phyloP scores from a whole-genome alignment of 2,888 invertebrate species.

The Drosophila melanocephala region DNA sequence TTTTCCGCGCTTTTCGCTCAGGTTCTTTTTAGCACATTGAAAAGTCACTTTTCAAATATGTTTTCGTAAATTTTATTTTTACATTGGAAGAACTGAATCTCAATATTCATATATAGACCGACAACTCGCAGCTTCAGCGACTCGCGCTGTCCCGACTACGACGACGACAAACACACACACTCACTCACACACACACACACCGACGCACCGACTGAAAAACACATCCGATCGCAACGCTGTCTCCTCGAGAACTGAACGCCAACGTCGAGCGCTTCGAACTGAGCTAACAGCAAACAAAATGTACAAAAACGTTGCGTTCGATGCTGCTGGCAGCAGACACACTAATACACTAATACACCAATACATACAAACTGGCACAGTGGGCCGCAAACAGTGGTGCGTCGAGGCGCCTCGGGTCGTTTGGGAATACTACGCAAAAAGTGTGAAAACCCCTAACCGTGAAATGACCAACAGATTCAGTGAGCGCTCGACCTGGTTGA shows the following conservation, averaged over 20 bases:
- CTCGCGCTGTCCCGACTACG: not conserved
- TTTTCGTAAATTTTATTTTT: conserved; percentile 45
- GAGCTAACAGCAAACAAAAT: conserved; percentile 17
- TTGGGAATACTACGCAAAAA: conserved; percentile 28
- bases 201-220: conserved; percentile 20
- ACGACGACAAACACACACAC: conserved; percentile 1
- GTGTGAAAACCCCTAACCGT: conserved; percentile 51
- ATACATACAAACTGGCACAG: conserved; percentile 55
- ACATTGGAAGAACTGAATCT: conserved; percentile 43
- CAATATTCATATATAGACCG: conserved; percentile 29
- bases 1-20: conserved; percentile 18
- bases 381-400: conserved; percentile 32
- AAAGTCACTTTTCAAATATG: conserved; percentile 24
- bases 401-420: not conserved
- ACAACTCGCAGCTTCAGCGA: conserved; percentile 37
- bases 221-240: conserved; percentile 72
- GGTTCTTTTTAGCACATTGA: conserved; percentile 19
- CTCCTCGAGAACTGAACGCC: conserved; percentile 75
- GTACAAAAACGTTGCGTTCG: conserved; percentile 48
- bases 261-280: conserved; percentile 59
- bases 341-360: conserved; percentile 23
- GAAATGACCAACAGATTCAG: conserved; percentile 23
- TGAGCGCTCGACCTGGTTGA: conserved; percentile 25
- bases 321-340: conserved; percentile 50
- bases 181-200: not conserved